Conservation (phyloP, 2,113 vertebrate species). For the Microcebus lehilahytsara region DNA sequence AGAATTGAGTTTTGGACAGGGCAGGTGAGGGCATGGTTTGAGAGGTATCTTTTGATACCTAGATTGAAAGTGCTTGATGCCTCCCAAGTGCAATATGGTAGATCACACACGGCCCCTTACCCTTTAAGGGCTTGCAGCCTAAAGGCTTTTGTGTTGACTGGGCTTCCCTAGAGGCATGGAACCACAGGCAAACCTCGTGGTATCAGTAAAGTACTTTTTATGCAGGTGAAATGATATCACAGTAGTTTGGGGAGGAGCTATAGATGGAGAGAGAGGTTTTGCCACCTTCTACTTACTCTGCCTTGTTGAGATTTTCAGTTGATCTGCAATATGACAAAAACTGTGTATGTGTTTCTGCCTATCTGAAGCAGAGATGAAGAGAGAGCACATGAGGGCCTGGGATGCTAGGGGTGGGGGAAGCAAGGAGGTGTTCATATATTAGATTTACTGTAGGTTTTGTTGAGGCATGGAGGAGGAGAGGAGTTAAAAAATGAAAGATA, state of each 20-base stretch:
- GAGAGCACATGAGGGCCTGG: background rate
- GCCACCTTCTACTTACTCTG: background rate
- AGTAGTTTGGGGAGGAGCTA: background rate
- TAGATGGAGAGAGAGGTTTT: background rate
- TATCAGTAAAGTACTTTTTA: background rate
- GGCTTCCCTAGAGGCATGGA: background rate
- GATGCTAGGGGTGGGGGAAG: background rate
- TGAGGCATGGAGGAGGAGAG: background rate
- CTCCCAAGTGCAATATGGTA: background rate
- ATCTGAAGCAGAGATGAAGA: background rate
- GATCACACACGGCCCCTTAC: background rate
- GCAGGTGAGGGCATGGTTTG: background rate
- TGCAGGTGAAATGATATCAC: background rate
- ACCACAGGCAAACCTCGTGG: background rate
- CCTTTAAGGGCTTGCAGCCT: background rate
- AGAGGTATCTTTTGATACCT: background rate
- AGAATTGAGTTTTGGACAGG: background rate
- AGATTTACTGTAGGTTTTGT: background rate
- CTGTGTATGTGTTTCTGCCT: background rate
- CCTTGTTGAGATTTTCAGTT: background rate
- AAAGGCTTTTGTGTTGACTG: background rate
- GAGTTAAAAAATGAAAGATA: background rate
- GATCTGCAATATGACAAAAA: background rate
- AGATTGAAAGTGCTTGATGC: background rate
- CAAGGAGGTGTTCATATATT: background rate